These are phyloP conservation scores for Steinernema feltiae DNA, from an alignment of 1,140 invertebrate genomes.

Conservation along the genomic window DNA sequence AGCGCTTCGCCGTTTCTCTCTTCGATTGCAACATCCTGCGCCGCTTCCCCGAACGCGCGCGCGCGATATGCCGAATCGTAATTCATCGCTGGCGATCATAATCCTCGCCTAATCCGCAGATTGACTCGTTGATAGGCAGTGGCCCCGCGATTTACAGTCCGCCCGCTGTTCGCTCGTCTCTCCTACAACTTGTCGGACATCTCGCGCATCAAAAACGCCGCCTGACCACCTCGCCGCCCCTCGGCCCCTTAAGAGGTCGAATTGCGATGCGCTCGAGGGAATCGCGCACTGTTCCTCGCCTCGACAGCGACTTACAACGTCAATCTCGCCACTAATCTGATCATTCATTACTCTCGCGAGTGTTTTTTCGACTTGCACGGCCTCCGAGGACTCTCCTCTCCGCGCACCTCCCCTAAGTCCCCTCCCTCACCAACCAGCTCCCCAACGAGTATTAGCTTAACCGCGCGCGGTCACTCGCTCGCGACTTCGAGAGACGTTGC, in stretches of 20 bases:
- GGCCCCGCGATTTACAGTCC: background rate
- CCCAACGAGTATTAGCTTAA: background rate
- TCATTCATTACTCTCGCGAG: background rate
- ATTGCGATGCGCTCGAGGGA: background rate
- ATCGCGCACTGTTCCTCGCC: background rate
- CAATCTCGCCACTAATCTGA: slow-evolving; percentile 7
- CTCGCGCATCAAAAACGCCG: background rate
- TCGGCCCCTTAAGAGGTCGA: background rate
- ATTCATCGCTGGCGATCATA: background rate
- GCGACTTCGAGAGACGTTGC: background rate
- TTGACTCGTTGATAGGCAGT: background rate
- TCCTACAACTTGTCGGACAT: background rate
- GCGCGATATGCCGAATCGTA: too few species aligned
- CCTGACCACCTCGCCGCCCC: background rate
- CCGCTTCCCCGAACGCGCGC: too few species aligned
- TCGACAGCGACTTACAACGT: too few species aligned
- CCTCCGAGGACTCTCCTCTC: background rate
- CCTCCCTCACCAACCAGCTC: background rate
- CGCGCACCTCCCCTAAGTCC: background rate
- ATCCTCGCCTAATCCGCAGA: background rate
- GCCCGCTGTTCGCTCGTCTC: background rate
- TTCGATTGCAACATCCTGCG: too few species aligned
- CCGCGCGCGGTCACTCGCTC: background rate
- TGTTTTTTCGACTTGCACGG: background rate
- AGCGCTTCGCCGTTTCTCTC: too few species aligned